Base-by-base conservation (phyloP, 2,888 invertebrate genomes). In the Hemaris fuciformis region DNA sequence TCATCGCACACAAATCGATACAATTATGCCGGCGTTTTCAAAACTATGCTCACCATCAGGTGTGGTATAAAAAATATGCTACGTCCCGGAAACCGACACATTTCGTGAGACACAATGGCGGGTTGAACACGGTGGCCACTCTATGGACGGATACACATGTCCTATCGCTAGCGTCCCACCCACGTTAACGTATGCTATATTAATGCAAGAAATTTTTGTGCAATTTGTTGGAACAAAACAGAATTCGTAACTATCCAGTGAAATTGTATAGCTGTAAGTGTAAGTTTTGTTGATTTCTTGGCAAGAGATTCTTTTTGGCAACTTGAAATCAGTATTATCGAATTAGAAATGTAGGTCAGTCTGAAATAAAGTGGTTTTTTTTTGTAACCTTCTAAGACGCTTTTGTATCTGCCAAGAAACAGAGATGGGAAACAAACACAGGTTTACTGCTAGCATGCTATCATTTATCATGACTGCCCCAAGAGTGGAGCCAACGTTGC, bases 341-440 rank as follows among this genome's bases (percentile, higher is more conserved):
- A 63, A 66, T 72, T 75, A 73, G 62, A 71, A 65, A 82, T 81
- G 69, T 83, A 72, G 83, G 83, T 83, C 85, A 82, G 73, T 72
- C 73, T 73, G 60, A 60, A 73, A 71, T 62, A 72, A 70, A 69
- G 71, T 75, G 62, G 63, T 70, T 75, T 79, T 80, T 73, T 74
- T 68, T 67, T 63, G 59, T 71, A 73, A 65, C 68, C 71, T 75
- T 75, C 74, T 63, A 61, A 64, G 69, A 64, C 70, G 68, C 67
- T 71, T 73, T 72, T 69, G 64, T 72, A 72, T 69, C 72, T 85
- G 86, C 84, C 84, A 87, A 88, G 75, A 77, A 72, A 27, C 41
- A 25, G 15, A 42, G 25, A 59, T 70, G 75, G 69, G 72, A 76
- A 76, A 79, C 74, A 75, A 76, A 74, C 68, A 65, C 68, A 70